Evolutionary conservation across 2,888 invertebrate genomes (phyloP).

Genomic region (Diaperis boleti): DNA sequence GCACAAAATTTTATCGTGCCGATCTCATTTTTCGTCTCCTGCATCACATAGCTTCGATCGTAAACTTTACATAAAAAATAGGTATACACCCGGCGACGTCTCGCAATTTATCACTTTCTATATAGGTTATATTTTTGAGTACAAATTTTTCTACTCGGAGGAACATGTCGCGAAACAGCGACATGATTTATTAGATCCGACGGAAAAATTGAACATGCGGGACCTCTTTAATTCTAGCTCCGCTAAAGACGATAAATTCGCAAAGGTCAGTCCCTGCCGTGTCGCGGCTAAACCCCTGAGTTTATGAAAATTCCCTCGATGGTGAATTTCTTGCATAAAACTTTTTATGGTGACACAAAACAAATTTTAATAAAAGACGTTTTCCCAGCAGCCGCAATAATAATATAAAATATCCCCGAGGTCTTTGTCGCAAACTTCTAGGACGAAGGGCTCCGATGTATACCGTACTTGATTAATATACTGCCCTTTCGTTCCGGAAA

Average conservation of each 20-base stretch:
- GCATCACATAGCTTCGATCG: conserved; percentile 28
- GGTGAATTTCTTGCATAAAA: conserved; percentile 47
- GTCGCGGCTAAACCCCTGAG: conserved; percentile 13
- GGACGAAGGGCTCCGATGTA: conserved; percentile 48
- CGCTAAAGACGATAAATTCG: conserved; percentile 12
- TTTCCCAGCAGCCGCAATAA: conserved; percentile 49
- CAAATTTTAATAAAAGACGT: conserved; percentile 56
- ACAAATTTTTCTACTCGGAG: conserved; percentile 26
- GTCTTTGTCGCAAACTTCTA: conserved; percentile 38
- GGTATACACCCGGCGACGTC: conserved; percentile 22
- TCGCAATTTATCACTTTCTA: conserved; percentile 31
- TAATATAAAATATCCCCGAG: conserved; percentile 53
- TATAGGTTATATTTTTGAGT: conserved; percentile 25
- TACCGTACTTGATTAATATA: conserved; percentile 55
- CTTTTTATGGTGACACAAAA: conserved; percentile 50
- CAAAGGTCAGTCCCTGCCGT: conserved; percentile 19
- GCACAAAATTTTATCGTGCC: no score
- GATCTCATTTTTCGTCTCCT: no score
- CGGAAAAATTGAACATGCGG: conserved; percentile 24
- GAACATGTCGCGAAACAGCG: conserved; percentile 27
- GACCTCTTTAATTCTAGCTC: conserved; percentile 26
- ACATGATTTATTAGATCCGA: conserved; percentile 38
- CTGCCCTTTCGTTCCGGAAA: conserved; percentile 56
- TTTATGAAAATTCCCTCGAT: conserved; percentile 33
- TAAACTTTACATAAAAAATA: conserved; percentile 32